These are phyloP conservation scores for Rhyacophila evoluta DNA, from an alignment of 2,888 invertebrate genomes.

Conservation along the genomic window DNA sequence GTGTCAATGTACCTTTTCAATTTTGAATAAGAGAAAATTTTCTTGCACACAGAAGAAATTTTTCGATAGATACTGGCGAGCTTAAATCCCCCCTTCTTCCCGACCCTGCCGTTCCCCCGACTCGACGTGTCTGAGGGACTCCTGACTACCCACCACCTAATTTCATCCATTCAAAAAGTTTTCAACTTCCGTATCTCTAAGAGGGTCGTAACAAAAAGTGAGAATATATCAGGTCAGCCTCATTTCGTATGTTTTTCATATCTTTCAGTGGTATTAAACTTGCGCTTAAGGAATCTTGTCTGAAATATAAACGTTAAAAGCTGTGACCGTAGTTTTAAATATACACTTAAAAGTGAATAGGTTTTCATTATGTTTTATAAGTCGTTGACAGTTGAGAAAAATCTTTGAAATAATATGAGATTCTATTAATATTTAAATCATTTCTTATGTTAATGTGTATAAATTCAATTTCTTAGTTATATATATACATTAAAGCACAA, in stretches of 20 bases:
- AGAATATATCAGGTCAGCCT: constrained; percentile 44
- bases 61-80: constrained; percentile 25
- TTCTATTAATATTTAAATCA: too few relatives aligned
- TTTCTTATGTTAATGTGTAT: too few relatives aligned
- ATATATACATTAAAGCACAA: too few relatives aligned
- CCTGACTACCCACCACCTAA: constrained; percentile 45
- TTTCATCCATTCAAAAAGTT: constrained; percentile 51
- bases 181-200: constrained; percentile 44
- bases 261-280: constrained; percentile 25
- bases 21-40: constrained; percentile 32
- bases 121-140: constrained; percentile 25
- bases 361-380: too few relatives aligned
- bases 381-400: too few relatives aligned
- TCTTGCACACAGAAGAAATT: constrained; percentile 11
- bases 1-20: constrained; percentile 33
- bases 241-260: constrained; percentile 42
- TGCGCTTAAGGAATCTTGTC: neutral
- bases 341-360: too few relatives aligned
- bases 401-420: too few relatives aligned
- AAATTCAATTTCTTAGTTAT: too few relatives aligned
- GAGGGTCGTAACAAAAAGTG: constrained; percentile 45
- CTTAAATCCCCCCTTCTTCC: neutral
- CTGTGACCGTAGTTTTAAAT: neutral
- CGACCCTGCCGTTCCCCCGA: neutral
- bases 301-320: neutral